Evolutionary conservation across 2,113 vertebrate genomes (phyloP).

Genomic region (Suricata suricatta): DNA sequence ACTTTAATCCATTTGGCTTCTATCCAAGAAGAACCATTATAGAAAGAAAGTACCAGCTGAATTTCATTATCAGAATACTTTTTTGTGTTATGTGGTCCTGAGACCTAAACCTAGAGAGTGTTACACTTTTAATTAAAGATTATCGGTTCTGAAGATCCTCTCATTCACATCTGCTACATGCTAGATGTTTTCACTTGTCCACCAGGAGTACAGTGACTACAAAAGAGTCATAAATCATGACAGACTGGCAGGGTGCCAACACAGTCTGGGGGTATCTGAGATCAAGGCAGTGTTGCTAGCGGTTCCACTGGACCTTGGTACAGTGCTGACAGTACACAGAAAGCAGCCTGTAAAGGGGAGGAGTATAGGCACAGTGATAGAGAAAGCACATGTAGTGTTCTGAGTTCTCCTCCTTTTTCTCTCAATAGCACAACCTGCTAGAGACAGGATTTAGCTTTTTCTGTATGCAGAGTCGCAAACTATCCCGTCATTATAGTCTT

Average conservation of each 20-base stretch:
- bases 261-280: neutral
- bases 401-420: neutral
- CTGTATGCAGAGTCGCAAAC: neutral
- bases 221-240: neutral
- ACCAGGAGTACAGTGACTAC: neutral
- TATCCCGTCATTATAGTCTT: neutral
- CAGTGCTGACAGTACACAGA: neutral
- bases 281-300: neutral
- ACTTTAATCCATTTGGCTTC: conserved; percentile 67
- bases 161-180: neutral
- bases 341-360: neutral
- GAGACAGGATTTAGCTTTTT: neutral
- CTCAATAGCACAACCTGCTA: neutral
- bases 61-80: conserved; percentile 66
- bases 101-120: conserved; percentile 43
- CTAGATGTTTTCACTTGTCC: conserved; percentile 39
- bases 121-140: conserved; percentile 69
- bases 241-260: neutral
- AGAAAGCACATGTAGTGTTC: neutral
- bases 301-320: neutral
- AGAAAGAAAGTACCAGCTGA: conserved; percentile 58
- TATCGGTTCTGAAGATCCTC: conserved; percentile 3
- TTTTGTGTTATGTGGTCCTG: conserved; percentile 45
- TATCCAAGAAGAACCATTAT: conserved; percentile 61
- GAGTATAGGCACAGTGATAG: neutral